Conservation (phyloP, 2,113 vertebrate species). For the Martes martes region DNA sequence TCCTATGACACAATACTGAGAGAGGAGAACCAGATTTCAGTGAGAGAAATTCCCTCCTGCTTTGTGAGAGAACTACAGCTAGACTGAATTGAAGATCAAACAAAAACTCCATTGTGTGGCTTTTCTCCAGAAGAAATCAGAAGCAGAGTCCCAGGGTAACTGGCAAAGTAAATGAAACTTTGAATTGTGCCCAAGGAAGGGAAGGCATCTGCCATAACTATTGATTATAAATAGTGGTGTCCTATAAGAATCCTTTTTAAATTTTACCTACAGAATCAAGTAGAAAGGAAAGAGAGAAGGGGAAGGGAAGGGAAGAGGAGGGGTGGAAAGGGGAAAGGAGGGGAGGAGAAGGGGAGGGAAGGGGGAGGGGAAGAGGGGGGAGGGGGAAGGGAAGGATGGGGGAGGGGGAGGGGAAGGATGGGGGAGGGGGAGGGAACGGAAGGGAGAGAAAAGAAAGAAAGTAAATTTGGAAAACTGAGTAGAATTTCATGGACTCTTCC, state of each 20-base stretch:
- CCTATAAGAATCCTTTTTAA: conserved; percentile 6
- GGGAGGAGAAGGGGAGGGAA: background rate
- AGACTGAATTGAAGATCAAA: background rate
- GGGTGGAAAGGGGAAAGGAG: background rate
- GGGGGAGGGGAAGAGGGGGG: background rate
- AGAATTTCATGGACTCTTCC: background rate
- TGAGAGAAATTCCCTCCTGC: no score
- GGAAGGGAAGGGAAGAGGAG: background rate
- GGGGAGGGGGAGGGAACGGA: background rate
- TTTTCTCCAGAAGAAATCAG: conserved; percentile 45
- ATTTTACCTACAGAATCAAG: background rate
- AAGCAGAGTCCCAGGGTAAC: conserved; percentile 26
- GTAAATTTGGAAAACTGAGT: background rate
- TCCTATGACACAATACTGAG: background rate
- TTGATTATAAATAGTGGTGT: background rate
- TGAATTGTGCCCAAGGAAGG: background rate
- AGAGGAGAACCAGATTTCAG: background rate
- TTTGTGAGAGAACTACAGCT: background rate
- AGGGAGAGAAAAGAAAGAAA: background rate
- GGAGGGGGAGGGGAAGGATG: no score
- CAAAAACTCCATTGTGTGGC: background rate
- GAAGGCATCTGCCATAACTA: background rate
- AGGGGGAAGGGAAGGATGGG: background rate
- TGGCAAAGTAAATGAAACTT: background rate
- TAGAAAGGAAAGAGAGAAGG: background rate